Base-by-base conservation (phyloP, 2,113 vertebrate species). In the Hippolais icterina region DNA sequence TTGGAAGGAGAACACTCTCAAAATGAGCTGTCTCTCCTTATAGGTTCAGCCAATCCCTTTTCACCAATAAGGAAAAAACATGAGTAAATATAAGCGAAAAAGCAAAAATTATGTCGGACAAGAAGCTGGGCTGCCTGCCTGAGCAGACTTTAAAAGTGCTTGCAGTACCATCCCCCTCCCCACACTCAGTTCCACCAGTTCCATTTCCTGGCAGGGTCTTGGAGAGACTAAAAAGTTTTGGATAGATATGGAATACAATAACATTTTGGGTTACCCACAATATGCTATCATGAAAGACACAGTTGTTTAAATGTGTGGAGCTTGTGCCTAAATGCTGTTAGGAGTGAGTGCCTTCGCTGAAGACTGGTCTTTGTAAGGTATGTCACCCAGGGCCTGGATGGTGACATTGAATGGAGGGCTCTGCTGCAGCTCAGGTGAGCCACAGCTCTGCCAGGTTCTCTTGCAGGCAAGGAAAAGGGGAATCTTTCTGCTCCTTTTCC, bases 11-110 rank as follows among this genome's bases (percentile, higher is more conserved):
- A 66, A 11, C 31, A 17, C 24, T 75, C 29, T 42, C 31, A 76
- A 76, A 66, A 35, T 35, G 13, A 66, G 12, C 10, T n/a, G 29
- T 19, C 24, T 85, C n/a, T 0, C 0, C 41, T 75, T 20, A 16
- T 28, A n/a, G 10, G 29, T 42, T 42, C 83, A 50, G 24, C 20
- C 50, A 75, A 42, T 41, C 10, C 24, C 21, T 57, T 59, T 42
- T 18, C 61, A 66, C 25, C 25, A 50, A 12, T 31, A 42, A 49
- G 21, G 44, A 76, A 21, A 4, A n/a, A 50, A 50, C 29, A 25
- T 2, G 3, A 35, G 8, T 35, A 76, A 42, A 50, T 17, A 9
- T 9, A 57, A 86, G 44, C 50, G 83, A 42, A 66, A 50, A 66
- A 42, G 21, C 20, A 76, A 57, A 57, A 66, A 28, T 35, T 41